These are phyloP conservation scores for Solen grandis DNA, from an alignment of 1,140 invertebrate species.

Conservation along the genomic window DNA sequence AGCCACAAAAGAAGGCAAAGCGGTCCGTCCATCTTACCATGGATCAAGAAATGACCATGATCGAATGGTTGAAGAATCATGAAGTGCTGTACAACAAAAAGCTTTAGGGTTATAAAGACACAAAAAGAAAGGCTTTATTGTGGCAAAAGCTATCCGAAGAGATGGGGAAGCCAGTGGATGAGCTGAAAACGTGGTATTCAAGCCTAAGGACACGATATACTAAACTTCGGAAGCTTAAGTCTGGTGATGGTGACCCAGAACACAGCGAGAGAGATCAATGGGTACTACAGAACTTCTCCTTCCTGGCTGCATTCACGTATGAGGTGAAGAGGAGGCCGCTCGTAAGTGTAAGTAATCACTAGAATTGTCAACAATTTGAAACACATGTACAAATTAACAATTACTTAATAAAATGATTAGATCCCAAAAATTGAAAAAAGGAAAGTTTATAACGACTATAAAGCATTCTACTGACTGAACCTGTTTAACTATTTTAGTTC, in stretches of 20 bases:
- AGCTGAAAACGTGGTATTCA: conserved; percentile 9
- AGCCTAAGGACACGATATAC: conserved; percentile 10
- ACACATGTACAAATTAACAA: background rate
- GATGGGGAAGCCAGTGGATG: conserved; percentile 5
- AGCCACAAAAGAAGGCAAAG: conserved; percentile 9
- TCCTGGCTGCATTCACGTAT: conserved; percentile 15
- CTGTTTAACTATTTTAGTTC: no score
- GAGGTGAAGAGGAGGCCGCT: conserved; percentile 14
- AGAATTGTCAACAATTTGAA: background rate
- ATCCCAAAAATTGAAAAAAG: background rate
- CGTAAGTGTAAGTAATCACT: conserved; percentile 5
- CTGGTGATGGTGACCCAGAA: conserved; percentile 24
- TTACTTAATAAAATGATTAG: background rate
- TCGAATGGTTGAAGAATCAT: background rate
- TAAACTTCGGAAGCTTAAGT: conserved; percentile 21
- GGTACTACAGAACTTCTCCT: conserved; percentile 20
- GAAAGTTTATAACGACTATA: background rate
- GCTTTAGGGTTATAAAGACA: conserved; percentile 9
- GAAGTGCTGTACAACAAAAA: conserved; percentile 28
- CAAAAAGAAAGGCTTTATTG: background rate
- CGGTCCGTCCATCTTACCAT: background rate
- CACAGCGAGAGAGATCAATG: conserved; percentile 2
- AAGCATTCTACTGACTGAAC: background rate
- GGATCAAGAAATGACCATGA: background rate
- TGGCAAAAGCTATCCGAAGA: conserved; percentile 25